Evolutionary conservation across 2,888 invertebrate species (phyloP).

Genomic region (Masnerella sp.): DNA sequence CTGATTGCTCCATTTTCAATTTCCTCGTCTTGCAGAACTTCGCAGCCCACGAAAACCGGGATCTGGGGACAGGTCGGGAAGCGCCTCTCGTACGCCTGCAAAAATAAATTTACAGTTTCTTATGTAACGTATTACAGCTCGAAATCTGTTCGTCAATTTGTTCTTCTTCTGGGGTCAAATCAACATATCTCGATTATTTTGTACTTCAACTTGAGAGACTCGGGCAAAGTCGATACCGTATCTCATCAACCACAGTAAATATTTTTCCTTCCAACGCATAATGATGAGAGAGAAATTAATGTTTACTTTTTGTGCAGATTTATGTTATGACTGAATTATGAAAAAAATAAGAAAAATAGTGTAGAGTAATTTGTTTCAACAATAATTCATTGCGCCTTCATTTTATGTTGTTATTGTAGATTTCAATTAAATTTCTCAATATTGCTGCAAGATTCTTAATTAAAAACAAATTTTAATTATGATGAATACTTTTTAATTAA

Average conservation of each 20-base stretch:
- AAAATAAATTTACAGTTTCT: too few relatives aligned
- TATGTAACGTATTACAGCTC: too few relatives aligned
- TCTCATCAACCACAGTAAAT: constrained; percentile 3
- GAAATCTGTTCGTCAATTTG: not conserved
- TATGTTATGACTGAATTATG: too few relatives aligned
- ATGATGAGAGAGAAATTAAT: constrained; percentile 9
- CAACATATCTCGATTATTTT: constrained; percentile 12
- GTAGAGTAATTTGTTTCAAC: too few relatives aligned
- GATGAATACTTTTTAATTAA: too few relatives aligned
- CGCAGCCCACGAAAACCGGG: constrained; percentile 94
- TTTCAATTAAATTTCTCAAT: too few relatives aligned
- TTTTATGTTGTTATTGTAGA: too few relatives aligned
- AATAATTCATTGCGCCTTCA: too few relatives aligned
- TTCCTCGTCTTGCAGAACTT: constrained; percentile 87
- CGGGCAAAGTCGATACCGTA: constrained; percentile 17
- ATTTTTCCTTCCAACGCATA: constrained; percentile 6
- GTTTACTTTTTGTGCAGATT: not conserved
- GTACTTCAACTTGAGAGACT: not conserved
- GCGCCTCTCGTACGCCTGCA: constrained; percentile 93
- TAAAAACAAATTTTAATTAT: too few relatives aligned
- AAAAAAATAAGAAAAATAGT: not conserved
- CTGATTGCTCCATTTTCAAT: constrained; percentile 87
- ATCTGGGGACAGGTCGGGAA: constrained; percentile 97
- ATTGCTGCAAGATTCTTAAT: too few relatives aligned
- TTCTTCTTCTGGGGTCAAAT: not conserved